Evolutionary conservation across 2,797 vertebrate genomes (phyloP).

Genomic region (Syndactyla subalaris): DNA sequence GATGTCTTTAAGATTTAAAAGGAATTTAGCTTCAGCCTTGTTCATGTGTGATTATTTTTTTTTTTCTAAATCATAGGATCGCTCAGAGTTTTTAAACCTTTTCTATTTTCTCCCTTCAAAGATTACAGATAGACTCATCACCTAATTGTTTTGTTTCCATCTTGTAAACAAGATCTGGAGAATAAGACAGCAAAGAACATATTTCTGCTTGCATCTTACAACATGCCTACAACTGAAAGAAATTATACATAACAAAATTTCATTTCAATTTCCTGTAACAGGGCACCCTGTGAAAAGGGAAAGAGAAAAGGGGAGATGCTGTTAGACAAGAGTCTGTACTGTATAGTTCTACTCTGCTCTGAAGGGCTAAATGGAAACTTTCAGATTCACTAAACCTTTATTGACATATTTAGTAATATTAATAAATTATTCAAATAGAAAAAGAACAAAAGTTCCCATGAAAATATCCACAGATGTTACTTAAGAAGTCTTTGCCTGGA

Average conservation of each 20-base stretch:
- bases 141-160: slow-evolving; percentile 35
- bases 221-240: neutral
- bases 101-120: neutral
- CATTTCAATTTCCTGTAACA: neutral
- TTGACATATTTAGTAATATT: neutral
- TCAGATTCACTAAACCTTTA: neutral
- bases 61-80: neutral
- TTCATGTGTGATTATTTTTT: neutral
- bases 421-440: neutral
- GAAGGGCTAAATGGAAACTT: neutral
- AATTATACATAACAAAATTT: neutral
- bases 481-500: neutral
- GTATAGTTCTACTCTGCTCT: neutral
- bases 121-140: neutral
- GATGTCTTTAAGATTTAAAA: slow-evolving; percentile 59
- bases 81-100: neutral
- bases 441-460: neutral
- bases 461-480: neutral
- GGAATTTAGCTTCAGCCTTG: neutral
- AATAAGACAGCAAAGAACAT: neutral
- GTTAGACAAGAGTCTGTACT: neutral
- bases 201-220: neutral
- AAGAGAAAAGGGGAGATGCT: neutral
- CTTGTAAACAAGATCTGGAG: slow-evolving; percentile 5
- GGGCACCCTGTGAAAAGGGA: neutral